These are phyloP conservation scores for Melanogrammus aeglefinus DNA, from an alignment of 2,797 vertebrate genomes.

Conservation along the genomic window DNA sequence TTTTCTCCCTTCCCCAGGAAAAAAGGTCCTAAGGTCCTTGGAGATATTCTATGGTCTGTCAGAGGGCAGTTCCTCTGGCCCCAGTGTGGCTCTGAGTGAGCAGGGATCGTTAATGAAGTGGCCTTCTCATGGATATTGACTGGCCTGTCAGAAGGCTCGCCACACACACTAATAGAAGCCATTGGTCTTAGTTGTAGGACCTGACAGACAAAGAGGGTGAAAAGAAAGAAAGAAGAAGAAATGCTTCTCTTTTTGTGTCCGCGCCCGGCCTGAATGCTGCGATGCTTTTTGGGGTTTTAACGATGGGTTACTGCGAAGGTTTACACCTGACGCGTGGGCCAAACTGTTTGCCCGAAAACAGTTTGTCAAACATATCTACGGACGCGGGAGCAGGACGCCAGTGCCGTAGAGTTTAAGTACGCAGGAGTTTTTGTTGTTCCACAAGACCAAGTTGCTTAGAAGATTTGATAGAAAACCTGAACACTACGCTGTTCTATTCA, in stretches of 20 bases:
- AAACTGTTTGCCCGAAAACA: too few relatives aligned
- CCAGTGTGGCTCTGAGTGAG: conserved; percentile 85
- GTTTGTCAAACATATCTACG: too few relatives aligned
- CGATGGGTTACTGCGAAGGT: too few relatives aligned
- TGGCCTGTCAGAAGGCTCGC: conserved; percentile 94
- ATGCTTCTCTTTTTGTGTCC: conserved; percentile 31
- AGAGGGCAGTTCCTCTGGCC: conserved; percentile 88
- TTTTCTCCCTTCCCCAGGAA: not conserved
- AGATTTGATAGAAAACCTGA: too few relatives aligned
- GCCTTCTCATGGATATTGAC: conserved; percentile 99
- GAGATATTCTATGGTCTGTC: conserved; percentile 62
- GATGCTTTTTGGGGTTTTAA: too few relatives aligned
- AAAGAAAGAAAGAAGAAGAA: conserved; percentile 45
- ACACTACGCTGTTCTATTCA: too few relatives aligned
- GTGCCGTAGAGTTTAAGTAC: too few relatives aligned
- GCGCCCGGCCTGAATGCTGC: too few relatives aligned
- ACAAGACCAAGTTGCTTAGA: too few relatives aligned
- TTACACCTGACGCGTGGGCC: too few relatives aligned
- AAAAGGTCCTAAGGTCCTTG: conserved; percentile 38
- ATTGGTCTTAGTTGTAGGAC: conserved; percentile 88
- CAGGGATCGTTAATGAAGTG: conserved; percentile 98
- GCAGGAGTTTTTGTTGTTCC: too few relatives aligned
- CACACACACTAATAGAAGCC: conserved; percentile 96
- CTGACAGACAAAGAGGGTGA: conserved; percentile 49
- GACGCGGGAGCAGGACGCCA: too few relatives aligned